These are phyloP conservation scores for Clitarchus hookeri DNA, from an alignment of 2,888 invertebrate species.

Conservation along the genomic window DNA sequence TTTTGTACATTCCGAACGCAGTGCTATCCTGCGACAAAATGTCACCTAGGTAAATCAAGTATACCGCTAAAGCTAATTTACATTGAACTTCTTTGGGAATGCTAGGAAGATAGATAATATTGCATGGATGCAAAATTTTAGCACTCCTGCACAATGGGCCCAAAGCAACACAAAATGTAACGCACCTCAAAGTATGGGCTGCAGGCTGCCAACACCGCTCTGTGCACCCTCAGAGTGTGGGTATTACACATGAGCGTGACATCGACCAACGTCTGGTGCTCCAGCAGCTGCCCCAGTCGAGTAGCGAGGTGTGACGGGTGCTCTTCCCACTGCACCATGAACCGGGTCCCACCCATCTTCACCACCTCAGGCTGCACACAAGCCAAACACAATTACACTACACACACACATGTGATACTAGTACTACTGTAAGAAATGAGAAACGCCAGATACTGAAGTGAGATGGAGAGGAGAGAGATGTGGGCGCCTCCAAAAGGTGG, in stretches of 20 bases:
- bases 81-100: too few species aligned
- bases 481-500: too few species aligned
- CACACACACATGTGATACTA: background rate
- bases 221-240: conserved; percentile 74
- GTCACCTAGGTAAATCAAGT: too few species aligned
- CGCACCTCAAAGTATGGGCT: conserved; percentile 74
- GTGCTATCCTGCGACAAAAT: too few species aligned
- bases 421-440: too few species aligned
- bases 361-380: background rate
- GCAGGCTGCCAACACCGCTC: conserved; percentile 72
- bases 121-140: too few species aligned
- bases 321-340: conserved; percentile 70
- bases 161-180: conserved; percentile 30
- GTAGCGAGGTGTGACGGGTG: conserved; percentile 71
- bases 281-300: conserved; percentile 70
- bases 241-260: conserved; percentile 76
- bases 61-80: too few species aligned
- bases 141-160: too few species aligned
- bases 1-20: too few species aligned
- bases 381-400: background rate
- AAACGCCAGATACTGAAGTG: too few species aligned
- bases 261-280: conserved; percentile 74
- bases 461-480: too few species aligned
- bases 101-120: too few species aligned
- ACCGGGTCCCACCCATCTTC: conserved; percentile 53